Percentiles rank a stretch among this genome's conserved stretches.
Evolutionary conservation across 2,797 vertebrate species (phyloP).

Genomic region (Muscicapa comitata): DNA sequence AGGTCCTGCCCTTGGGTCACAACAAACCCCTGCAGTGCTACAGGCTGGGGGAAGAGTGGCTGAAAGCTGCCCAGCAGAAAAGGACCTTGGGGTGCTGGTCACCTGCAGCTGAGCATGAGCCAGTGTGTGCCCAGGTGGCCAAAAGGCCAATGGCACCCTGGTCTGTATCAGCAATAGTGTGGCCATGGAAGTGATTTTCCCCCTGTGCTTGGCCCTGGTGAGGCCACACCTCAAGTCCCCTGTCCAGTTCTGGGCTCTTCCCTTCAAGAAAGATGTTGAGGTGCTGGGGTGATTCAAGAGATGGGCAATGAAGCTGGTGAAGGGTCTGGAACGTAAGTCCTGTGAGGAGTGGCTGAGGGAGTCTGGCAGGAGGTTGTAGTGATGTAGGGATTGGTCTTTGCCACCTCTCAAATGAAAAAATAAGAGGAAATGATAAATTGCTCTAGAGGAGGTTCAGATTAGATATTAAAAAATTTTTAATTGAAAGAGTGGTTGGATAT

Average conservation of each 20-base stretch:
- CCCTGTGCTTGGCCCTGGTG: fast-evolving
- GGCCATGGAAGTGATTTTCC: neutral
- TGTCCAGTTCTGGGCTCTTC: neutral
- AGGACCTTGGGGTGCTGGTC: neutral
- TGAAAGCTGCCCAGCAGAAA: neutral
- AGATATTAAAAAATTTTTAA: neutral
- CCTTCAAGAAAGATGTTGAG: neutral
- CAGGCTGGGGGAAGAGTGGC: neutral
- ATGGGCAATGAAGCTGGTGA: neutral
- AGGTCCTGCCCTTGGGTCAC: neutral
- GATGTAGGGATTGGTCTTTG: neutral
- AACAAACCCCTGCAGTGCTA: neutral
- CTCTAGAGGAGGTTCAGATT: neutral
- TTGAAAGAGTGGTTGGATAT: neutral
- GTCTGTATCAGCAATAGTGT: neutral
- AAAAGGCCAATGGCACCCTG: neutral
- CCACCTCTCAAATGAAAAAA: neutral
- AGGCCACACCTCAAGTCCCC: neutral
- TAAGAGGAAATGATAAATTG: neutral
- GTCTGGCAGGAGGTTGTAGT: neutral
- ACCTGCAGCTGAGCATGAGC: neutral
- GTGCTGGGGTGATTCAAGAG: neutral
- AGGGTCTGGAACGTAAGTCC: neutral
- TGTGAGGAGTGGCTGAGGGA: neutral
- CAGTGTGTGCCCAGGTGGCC: neutral